A percentile compares a stretch with the other conserved stretches of the same genome.
Evolutionary conservation across 2,113 vertebrate genomes (phyloP).

Genomic region (Antigone vipio): DNA sequence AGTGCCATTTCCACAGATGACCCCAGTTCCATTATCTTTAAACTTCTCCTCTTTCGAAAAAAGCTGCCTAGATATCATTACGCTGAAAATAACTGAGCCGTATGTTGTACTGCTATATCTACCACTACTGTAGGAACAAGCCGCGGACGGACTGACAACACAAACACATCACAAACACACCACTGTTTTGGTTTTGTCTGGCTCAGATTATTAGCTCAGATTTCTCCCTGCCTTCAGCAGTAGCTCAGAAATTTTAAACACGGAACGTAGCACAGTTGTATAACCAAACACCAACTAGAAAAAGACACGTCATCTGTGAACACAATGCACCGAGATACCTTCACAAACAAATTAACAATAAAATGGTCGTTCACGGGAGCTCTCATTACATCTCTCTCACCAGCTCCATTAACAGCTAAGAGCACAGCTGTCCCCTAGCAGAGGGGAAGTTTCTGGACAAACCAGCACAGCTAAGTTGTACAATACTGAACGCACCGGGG

Average conservation of each 20-base stretch:
- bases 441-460: background rate
- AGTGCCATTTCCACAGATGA: background rate
- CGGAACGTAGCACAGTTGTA: background rate
- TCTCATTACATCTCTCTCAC: background rate
- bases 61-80: background rate
- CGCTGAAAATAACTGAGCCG: background rate
- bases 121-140: background rate
- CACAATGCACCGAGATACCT: background rate
- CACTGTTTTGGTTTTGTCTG: background rate
- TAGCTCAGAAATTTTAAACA: background rate
- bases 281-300: background rate
- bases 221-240: background rate
- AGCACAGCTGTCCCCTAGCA: background rate
- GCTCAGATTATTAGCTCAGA: background rate
- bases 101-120: background rate
- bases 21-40: background rate
- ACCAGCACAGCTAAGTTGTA: background rate
- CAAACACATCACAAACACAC: background rate
- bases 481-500: background rate
- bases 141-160: background rate
- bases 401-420: background rate
- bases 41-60: background rate
- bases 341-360: background rate
- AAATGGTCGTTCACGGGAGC: background rate
- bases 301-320: background rate